phyloP scores from a whole-genome alignment of 2,888 invertebrate genomes.

The Lepidocyrtoides sp. region DNA sequence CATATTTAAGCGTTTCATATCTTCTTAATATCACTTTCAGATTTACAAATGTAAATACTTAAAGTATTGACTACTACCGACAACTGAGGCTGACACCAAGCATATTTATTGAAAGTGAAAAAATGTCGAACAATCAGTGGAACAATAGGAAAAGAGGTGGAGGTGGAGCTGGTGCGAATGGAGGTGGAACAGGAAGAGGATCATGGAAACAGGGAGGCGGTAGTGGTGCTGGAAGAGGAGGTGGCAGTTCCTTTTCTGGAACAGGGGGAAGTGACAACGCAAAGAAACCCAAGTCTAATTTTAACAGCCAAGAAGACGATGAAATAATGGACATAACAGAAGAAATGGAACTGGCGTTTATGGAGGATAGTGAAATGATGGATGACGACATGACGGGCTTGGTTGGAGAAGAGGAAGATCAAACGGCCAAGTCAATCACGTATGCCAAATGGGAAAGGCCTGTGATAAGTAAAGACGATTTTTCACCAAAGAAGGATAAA shows the following conservation, averaged over 20 bases:
- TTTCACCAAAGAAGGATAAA: slow-evolving; percentile 90
- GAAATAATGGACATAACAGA: slow-evolving; percentile 75
- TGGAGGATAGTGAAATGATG: slow-evolving; percentile 70
- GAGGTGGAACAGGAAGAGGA: slow-evolving; percentile 10
- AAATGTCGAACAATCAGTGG: not conserved
- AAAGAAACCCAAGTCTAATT: slow-evolving; percentile 50
- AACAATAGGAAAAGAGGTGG: slow-evolving; percentile 63
- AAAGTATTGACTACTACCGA: too few relatives aligned
- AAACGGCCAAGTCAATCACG: slow-evolving; percentile 81
- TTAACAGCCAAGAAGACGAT: slow-evolving; percentile 63
- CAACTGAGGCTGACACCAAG: too few relatives aligned
- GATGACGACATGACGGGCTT: slow-evolving; percentile 66
- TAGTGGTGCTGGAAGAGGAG: slow-evolving; percentile 27
- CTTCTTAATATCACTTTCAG: too few relatives aligned
- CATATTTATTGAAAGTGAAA: too few relatives aligned
- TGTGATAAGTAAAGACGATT: slow-evolving; percentile 87
- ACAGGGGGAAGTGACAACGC: slow-evolving; percentile 29
- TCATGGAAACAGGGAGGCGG: slow-evolving; percentile 63
- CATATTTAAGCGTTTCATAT: too few relatives aligned
- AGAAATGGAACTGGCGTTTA: slow-evolving; percentile 71
- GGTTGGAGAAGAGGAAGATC: slow-evolving; percentile 82
- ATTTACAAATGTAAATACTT: too few relatives aligned
- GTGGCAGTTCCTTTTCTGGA: not conserved
- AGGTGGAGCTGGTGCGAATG: not conserved
- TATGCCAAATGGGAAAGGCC: slow-evolving; percentile 92